These are phyloP conservation scores for Apostichopus leukothele DNA, from an alignment of 53 echinoderm and acorn worm genomes.

Conservation along the genomic window DNA sequence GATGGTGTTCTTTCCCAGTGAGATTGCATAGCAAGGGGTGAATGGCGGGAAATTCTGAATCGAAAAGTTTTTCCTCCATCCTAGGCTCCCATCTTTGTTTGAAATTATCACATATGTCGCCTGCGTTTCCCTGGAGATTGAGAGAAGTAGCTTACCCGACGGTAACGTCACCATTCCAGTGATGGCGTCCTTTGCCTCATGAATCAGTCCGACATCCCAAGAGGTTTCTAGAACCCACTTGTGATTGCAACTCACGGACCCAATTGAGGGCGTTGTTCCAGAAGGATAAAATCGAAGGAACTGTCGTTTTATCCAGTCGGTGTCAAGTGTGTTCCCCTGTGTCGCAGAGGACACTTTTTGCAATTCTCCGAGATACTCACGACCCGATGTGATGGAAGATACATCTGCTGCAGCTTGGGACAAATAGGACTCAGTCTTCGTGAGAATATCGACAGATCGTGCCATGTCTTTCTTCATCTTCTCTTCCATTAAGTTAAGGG, in stretches of 20 bases:
- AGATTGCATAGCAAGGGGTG: conserved; percentile 29
- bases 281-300: neutral
- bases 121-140: conserved; percentile 18
- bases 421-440: neutral
- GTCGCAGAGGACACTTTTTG: neutral
- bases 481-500: neutral
- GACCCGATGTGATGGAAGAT: neutral
- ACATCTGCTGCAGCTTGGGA: neutral
- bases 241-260: neutral
- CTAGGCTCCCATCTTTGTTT: conserved; percentile 34
- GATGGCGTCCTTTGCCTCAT: neutral
- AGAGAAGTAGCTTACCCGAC: conserved; percentile 14
- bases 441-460: neutral
- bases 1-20: conserved; percentile 19
- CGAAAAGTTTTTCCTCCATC: conserved; percentile 48
- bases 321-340: neutral
- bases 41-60: conserved; percentile 25
- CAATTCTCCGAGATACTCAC: neutral
- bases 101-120: conserved; percentile 33
- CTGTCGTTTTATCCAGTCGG: neutral
- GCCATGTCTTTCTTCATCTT: neutral
- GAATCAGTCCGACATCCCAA: conserved; percentile 31
- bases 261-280: neutral
- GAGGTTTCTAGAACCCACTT: conserved; percentile 2
- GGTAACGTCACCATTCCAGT: conserved; percentile 18